A percentile compares a stretch with the other conserved stretches of the same genome.
Conservation (phyloP, 2,888 invertebrate species). For the Polydesmus complanatus region DNA sequence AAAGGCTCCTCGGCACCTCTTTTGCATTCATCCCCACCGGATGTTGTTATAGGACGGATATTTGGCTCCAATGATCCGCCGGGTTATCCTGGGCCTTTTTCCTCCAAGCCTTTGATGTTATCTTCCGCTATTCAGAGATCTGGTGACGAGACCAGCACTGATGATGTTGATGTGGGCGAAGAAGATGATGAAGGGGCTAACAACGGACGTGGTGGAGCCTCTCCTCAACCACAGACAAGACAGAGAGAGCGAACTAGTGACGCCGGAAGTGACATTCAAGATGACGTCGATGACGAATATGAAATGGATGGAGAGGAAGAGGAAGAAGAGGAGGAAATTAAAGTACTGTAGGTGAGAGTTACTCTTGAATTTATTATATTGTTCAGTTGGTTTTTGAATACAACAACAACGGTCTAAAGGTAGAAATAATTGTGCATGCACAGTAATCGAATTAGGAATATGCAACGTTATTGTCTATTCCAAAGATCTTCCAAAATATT, state of each 20-base stretch:
- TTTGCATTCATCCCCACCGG: neutral
- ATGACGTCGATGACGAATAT: neutral
- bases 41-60: neutral
- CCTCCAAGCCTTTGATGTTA: neutral
- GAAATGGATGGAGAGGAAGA: constrained; percentile 5
- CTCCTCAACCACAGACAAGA: neutral
- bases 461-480: too few relatives aligned
- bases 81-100: neutral
- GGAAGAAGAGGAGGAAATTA: constrained; percentile 12
- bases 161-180: neutral
- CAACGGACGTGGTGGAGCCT: neutral
- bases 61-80: neutral
- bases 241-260: neutral
- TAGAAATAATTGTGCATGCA: too few relatives aligned
- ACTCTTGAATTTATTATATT: too few relatives aligned
- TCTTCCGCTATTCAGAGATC: neutral
- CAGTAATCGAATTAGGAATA: too few relatives aligned
- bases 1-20: neutral
- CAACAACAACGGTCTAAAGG: too few relatives aligned
- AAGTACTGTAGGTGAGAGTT: constrained; percentile 7
- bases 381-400: too few relatives aligned
- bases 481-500: too few relatives aligned
- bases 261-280: neutral
- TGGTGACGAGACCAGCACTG: neutral
- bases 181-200: constrained; percentile 2